Evolutionary conservation across 2,797 vertebrate genomes (phyloP), one percentile per base, ranked within the genome.

Genomic region (Cyprinodon diabolis): DNA sequence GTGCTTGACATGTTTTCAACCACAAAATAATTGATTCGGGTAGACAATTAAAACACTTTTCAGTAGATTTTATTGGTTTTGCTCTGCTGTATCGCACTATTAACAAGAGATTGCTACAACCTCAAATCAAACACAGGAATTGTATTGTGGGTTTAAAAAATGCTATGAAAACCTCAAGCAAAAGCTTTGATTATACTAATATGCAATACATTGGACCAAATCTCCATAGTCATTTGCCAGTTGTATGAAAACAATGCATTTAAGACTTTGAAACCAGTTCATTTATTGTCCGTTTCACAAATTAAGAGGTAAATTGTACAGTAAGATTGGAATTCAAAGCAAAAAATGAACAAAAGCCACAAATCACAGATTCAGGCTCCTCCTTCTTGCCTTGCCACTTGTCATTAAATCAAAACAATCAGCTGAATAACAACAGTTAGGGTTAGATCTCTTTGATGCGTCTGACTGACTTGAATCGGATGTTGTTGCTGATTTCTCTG

Each of bases 211-310:
- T 13, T 66, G 62, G 13, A 23, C n/a, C 37, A 7, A 30, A 62
- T 6, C 19, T 40, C 4, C 17, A 21, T 40, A 7, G 21, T 40
- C 19, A 15, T 40, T 43, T 65, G 21, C 62, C 62, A n/a, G 40
- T 65, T 65, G 6, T 47, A 23, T 11, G 45, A 47, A 14, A 66
- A 8, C 62, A 47, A 47, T 23, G 40, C n/a, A 15, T 45, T 45
- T 43, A 25, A 23, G 40, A 66, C 11, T 47, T 66, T 66, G 43
- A 66, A 66, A 47, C 43, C 40, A 66, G 43, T 23, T 66, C 0
- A 76, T 87, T 90, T 87, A 87, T 87, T 87, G 69, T 76, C 79
- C 7, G n/a, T 55, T 11, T 85, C 76, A 82, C 86, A 79, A 69
- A 82, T 68, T 79, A 63, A 68, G 49, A 81, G 78, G 75, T 83